Percentiles rank a stretch among this genome's conserved stretches.
phyloP scores from a whole-genome alignment of 2,888 invertebrate species.

The Formica aserva region DNA sequence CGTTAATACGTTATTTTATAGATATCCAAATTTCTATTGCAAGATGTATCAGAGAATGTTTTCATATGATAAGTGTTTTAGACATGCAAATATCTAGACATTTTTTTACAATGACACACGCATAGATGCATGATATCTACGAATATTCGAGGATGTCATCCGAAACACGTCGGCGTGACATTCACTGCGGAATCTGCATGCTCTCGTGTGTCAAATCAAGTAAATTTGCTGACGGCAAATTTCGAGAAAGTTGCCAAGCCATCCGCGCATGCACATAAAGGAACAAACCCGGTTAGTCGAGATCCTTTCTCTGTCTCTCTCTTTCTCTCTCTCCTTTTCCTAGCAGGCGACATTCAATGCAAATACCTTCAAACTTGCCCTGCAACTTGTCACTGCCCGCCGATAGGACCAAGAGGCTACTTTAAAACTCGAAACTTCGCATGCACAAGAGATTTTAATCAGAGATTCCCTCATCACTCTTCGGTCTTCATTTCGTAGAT shows the following conservation, averaged over 20 bases:
- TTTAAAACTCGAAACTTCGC: constrained; percentile 19
- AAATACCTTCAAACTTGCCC: constrained; percentile 66
- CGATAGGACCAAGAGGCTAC: constrained; percentile 38
- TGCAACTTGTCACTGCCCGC: constrained; percentile 68
- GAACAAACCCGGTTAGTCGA: constrained; percentile 45
- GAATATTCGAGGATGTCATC: background rate
- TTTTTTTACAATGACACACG: background rate
- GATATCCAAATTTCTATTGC: background rate
- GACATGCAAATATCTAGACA: background rate
- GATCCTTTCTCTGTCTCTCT: constrained; percentile 22
- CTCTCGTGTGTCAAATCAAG: constrained; percentile 1
- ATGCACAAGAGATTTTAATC: background rate
- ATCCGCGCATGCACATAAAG: background rate
- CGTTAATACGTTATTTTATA: background rate
- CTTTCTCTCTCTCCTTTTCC: constrained; percentile 26
- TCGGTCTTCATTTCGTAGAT: background rate
- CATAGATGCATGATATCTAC: background rate
- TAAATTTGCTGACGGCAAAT: constrained; percentile 8
- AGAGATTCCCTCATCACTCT: background rate
- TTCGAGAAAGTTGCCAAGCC: constrained; percentile 14
- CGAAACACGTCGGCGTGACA: background rate
- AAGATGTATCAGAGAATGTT: background rate
- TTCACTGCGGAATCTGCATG: constrained; percentile 2
- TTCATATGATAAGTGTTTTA: background rate
- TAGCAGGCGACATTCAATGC: constrained; percentile 65